phyloP scores from a whole-genome alignment of 2,113 vertebrate genomes.

The Tachysurus vachellii region DNA sequence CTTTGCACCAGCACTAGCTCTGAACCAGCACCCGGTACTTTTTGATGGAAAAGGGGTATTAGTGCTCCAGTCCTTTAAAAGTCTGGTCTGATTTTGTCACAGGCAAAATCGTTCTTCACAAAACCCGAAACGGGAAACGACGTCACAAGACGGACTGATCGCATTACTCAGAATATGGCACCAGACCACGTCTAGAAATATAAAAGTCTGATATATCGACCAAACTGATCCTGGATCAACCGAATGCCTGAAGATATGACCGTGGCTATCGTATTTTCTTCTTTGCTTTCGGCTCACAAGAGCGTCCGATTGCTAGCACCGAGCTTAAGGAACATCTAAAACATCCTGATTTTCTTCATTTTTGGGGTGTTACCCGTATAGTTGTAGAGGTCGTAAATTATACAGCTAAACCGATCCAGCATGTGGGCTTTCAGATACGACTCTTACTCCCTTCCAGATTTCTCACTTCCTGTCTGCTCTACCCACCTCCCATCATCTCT shows the following conservation, averaged over 20 bases:
- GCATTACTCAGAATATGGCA: too few relatives aligned
- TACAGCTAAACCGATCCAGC: neutral
- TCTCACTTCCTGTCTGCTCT: neutral
- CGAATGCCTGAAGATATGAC: neutral
- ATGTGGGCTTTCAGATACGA: neutral
- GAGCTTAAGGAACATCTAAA: neutral
- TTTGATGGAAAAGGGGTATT: too few relatives aligned
- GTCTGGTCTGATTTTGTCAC: too few relatives aligned
- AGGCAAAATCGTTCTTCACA: too few relatives aligned
- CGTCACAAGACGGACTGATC: too few relatives aligned
- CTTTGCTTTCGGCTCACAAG: neutral
- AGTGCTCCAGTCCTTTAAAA: too few relatives aligned
- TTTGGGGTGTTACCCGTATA: neutral
- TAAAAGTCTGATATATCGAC: neutral
- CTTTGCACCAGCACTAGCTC: too few relatives aligned
- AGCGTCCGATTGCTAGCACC: neutral
- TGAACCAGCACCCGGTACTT: too few relatives aligned
- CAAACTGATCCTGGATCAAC: neutral
- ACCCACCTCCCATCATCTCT: conserved; percentile 32
- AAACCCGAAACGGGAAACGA: too few relatives aligned
- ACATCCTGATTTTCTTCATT: neutral
- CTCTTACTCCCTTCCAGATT: neutral
- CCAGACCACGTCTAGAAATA: too few relatives aligned
- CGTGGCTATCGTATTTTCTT: neutral
- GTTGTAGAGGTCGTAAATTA: neutral